A percentile compares a stretch with the other conserved stretches of the same genome.
Conservation (phyloP, 2,888 invertebrate species). For the Drosophila rubida region DNA sequence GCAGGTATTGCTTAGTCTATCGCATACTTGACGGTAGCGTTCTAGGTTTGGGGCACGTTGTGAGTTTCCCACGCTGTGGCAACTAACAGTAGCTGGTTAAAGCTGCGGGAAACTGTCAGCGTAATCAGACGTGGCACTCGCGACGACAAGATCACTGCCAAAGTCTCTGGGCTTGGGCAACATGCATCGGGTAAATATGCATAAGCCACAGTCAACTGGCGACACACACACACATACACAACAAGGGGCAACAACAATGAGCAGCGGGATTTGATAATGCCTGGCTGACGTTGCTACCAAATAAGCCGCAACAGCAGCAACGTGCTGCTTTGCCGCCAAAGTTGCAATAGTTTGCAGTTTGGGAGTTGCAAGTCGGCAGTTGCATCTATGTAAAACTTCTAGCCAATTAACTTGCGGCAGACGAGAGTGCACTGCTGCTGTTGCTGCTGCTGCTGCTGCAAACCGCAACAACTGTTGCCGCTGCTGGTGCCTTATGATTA, state of each 20-base stretch:
- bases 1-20: not conserved
- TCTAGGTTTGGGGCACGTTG: slow-evolving; percentile 1
- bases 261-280: slow-evolving; percentile 67
- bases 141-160: slow-evolving; percentile 75
- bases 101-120: slow-evolving; percentile 71
- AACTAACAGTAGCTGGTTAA: slow-evolving; percentile 66
- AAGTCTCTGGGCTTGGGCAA: slow-evolving; percentile 32
- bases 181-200: slow-evolving; percentile 67
- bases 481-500: slow-evolving; percentile 77
- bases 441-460: slow-evolving; percentile 41
- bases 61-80: slow-evolving; percentile 61
- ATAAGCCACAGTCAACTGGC: slow-evolving; percentile 52
- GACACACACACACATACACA: not conserved
- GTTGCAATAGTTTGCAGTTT: slow-evolving; percentile 23
- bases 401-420: slow-evolving; percentile 72
- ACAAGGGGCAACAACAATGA: slow-evolving; percentile 31
- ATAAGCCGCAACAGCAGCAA: slow-evolving; percentile 56
- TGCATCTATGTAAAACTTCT: slow-evolving; percentile 76
- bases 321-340: slow-evolving; percentile 64
- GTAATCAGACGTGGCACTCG: slow-evolving; percentile 73
- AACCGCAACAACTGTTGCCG: slow-evolving; percentile 40
- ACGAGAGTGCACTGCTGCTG: slow-evolving; percentile 40
- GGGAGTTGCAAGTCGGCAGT: slow-evolving; percentile 36
- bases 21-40: not conserved
- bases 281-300: slow-evolving; percentile 53